These are phyloP conservation scores for Tiliqua scincoides DNA, from an alignment of 2,113 vertebrate genomes.

Conservation along the genomic window DNA sequence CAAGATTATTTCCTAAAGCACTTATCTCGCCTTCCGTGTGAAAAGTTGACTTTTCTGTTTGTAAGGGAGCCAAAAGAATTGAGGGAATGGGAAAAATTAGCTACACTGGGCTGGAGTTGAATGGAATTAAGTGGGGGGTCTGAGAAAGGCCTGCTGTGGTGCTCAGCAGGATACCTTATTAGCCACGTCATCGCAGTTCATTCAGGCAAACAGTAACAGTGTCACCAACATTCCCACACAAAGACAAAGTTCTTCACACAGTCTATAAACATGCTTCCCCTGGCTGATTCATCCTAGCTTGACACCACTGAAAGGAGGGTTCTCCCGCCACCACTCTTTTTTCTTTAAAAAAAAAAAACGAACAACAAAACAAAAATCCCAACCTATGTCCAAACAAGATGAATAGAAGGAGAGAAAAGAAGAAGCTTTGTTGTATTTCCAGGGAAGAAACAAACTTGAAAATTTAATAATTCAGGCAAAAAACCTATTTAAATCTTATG, in stretches of 20 bases:
- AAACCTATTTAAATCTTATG: slow-evolving; percentile 66
- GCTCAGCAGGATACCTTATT: slow-evolving; percentile 82
- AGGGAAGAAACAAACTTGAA: slow-evolving; percentile 73
- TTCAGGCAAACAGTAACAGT: slow-evolving; percentile 89
- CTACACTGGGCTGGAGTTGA: slow-evolving; percentile 88
- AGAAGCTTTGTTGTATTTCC: slow-evolving; percentile 67
- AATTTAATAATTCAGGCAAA: slow-evolving; percentile 77
- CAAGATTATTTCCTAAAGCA: slow-evolving; percentile 92
- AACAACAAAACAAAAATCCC: slow-evolving; percentile 60
- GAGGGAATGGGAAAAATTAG: slow-evolving; percentile 87
- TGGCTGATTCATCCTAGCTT: slow-evolving; percentile 84
- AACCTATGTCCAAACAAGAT: slow-evolving; percentile 49
- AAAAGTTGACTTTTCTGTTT: slow-evolving; percentile 90
- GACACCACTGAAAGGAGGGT: slow-evolving; percentile 82
- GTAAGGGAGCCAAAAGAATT: slow-evolving; percentile 82
- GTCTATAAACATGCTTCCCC: slow-evolving; percentile 91
- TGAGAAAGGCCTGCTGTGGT: slow-evolving; percentile 67
- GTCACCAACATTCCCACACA: slow-evolving; percentile 89
- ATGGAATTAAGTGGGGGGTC: slow-evolving; percentile 89
- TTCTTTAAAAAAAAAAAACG: slow-evolving; percentile 53
- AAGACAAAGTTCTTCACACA: slow-evolving; percentile 91
- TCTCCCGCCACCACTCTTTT: neutral
- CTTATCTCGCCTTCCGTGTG: slow-evolving; percentile 85
- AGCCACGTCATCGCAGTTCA: slow-evolving; percentile 88
- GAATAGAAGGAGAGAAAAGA: slow-evolving; percentile 57